Evolutionary conservation across 2,888 invertebrate genomes (phyloP).

Genomic region (Heliconius cydno): DNA sequence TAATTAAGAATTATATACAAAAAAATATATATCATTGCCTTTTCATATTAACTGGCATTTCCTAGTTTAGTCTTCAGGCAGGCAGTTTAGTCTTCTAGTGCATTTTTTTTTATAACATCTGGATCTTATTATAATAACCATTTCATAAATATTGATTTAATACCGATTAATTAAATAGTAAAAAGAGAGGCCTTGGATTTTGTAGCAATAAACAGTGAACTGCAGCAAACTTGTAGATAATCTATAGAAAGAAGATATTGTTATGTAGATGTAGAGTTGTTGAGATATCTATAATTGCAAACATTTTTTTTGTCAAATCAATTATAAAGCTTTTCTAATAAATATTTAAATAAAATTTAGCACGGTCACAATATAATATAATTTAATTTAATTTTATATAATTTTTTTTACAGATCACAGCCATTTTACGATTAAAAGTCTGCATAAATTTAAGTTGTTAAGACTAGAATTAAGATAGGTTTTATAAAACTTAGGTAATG

Average conservation of each 20-base stretch:
- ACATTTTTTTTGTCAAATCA: constrained; percentile 1
- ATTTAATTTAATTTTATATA: too few relatives aligned
- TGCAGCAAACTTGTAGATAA: constrained; percentile 1
- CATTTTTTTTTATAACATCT: not conserved
- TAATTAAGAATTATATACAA: too few relatives aligned
- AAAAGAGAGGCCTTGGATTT: constrained; percentile 14
- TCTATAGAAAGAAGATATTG: constrained; percentile 15
- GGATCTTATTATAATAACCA: not conserved
- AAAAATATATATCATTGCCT: not conserved
- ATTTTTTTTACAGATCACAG: constrained; percentile 3
- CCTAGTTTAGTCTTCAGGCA: not conserved
- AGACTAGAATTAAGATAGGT: constrained; percentile 12
- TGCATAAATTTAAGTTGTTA: constrained; percentile 11
- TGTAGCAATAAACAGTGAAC: constrained; percentile 10
- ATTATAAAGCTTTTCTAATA: not conserved
- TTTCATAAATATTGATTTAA: not conserved
- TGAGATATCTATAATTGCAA: constrained; percentile 1
- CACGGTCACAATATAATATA: not conserved
- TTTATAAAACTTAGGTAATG: constrained; percentile 15
- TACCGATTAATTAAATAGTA: not conserved
- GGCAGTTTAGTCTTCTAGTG: not conserved
- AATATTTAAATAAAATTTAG: not conserved
- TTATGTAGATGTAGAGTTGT: constrained; percentile 37
- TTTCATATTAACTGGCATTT: not conserved
- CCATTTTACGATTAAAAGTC: constrained; percentile 4